Percentiles rank a stretch among this genome's conserved stretches.
phyloP scores from a whole-genome alignment of 2,888 invertebrate genomes.

The Diaperis boleti region DNA sequence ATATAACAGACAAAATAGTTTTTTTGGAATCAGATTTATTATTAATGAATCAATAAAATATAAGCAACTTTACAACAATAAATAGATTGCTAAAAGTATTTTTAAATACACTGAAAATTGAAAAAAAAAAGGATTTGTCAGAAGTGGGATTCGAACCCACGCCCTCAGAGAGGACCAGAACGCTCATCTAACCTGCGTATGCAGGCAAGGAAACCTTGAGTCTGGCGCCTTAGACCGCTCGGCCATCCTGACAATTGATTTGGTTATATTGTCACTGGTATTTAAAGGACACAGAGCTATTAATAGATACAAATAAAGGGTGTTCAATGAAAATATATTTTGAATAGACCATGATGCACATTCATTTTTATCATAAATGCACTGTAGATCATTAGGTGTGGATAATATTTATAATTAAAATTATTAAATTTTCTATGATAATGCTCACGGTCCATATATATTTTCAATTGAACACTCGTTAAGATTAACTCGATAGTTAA shows the following conservation, averaged over 20 bases:
- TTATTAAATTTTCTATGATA: too few species aligned
- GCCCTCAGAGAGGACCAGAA: conserved; percentile 72
- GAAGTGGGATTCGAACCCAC: conserved; percentile 74
- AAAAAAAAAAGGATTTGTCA: conserved; percentile 6
- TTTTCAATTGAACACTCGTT: too few species aligned
- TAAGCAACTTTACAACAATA: too few species aligned
- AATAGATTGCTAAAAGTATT: neutral
- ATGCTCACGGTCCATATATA: too few species aligned
- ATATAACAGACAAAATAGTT: too few species aligned
- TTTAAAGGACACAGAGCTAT: neutral
- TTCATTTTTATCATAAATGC: too few species aligned
- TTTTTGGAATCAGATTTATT: too few species aligned
- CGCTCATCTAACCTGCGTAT: conserved; percentile 45
- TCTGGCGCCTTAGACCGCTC: conserved; percentile 89
- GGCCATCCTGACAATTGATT: conserved; percentile 79
- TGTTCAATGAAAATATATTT: neutral
- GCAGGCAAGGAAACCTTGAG: conserved; percentile 51
- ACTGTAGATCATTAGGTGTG: too few species aligned
- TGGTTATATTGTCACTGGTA: neutral
- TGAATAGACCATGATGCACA: too few species aligned
- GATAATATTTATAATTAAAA: too few species aligned
- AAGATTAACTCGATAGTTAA: too few species aligned
- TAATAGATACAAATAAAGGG: neutral
- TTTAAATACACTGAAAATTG: neutral
- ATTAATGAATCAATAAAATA: too few species aligned